Conservation (phyloP, 2,888 invertebrate species). For the Ochropacha duplaris region DNA sequence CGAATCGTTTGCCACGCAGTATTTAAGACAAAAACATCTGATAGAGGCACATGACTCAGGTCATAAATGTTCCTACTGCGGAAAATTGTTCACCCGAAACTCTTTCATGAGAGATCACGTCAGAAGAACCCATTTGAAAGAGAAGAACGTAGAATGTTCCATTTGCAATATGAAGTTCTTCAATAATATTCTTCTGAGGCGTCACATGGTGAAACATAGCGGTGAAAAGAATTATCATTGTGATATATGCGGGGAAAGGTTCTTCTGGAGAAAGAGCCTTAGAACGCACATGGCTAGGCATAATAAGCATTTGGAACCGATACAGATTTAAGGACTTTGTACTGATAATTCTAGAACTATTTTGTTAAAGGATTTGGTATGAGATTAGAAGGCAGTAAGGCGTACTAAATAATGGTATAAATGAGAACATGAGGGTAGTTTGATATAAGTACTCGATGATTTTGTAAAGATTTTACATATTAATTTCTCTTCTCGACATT, state of each 20-base stretch:
- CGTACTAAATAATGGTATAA: too few species aligned
- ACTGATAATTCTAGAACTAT: not conserved
- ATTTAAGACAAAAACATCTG: slow-evolving; percentile 78
- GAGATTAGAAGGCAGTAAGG: too few species aligned
- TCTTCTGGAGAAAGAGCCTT: slow-evolving; percentile 84
- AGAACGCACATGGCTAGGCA: slow-evolving; percentile 81
- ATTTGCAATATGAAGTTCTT: slow-evolving; percentile 76
- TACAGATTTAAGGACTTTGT: slow-evolving; percentile 26
- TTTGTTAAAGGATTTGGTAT: not conserved
- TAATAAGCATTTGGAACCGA: slow-evolving; percentile 46
- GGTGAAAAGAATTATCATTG: slow-evolving; percentile 83
- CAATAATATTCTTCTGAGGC: slow-evolving; percentile 64
- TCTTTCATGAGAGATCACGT: slow-evolving; percentile 72
- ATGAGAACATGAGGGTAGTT: too few species aligned
- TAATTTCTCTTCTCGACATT: too few species aligned
- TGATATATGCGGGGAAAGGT: slow-evolving; percentile 83
- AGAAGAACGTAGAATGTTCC: slow-evolving; percentile 71
- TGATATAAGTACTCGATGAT: too few species aligned
- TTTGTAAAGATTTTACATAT: too few species aligned
- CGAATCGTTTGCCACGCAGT: slow-evolving; percentile 76
- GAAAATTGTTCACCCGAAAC: slow-evolving; percentile 66
- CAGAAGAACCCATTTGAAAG: slow-evolving; percentile 69
- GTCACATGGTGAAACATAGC: slow-evolving; percentile 76
- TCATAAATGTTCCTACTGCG: slow-evolving; percentile 71
- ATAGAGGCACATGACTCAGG: slow-evolving; percentile 78